Percentiles rank a stretch among this genome's conserved stretches.
These are phyloP conservation scores for Pristionchus fissidentatus DNA, from an alignment of 2,888 invertebrate genomes.

Conservation along the genomic window DNA sequence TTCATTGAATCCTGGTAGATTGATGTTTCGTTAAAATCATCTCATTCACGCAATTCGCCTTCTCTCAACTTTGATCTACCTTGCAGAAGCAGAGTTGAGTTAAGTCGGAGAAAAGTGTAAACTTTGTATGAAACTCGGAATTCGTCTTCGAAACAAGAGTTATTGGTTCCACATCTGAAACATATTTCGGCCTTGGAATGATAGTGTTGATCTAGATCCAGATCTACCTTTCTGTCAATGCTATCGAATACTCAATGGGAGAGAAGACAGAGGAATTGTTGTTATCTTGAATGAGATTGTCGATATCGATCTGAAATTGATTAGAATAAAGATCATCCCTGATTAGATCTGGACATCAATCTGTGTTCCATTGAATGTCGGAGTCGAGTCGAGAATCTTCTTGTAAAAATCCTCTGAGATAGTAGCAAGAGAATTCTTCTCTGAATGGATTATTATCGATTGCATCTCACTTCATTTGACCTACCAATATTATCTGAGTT, in stretches of 20 bases:
- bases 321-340: not conserved
- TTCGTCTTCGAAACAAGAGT: conserved; percentile 31
- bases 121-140: not conserved
- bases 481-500: not conserved
- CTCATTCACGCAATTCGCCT: not conserved
- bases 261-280: not conserved
- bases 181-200: not conserved
- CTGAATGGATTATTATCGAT: not conserved
- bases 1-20: conserved; percentile 27
- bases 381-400: not conserved
- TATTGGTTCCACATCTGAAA: conserved; percentile 13
- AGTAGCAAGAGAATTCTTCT: not conserved
- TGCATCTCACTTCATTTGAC: too few species aligned
- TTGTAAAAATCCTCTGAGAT: conserved; percentile 7
- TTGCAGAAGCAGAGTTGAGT: not conserved
- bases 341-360: not conserved
- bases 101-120: not conserved
- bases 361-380: not conserved
- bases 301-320: not conserved
- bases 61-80: not conserved
- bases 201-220: not conserved
- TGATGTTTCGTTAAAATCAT: not conserved
- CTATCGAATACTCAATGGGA: conserved; percentile 1
- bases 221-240: not conserved
- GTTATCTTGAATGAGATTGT: not conserved